phyloP scores from a whole-genome alignment of 2,888 invertebrate genomes.

The Luperina nickerlii region DNA sequence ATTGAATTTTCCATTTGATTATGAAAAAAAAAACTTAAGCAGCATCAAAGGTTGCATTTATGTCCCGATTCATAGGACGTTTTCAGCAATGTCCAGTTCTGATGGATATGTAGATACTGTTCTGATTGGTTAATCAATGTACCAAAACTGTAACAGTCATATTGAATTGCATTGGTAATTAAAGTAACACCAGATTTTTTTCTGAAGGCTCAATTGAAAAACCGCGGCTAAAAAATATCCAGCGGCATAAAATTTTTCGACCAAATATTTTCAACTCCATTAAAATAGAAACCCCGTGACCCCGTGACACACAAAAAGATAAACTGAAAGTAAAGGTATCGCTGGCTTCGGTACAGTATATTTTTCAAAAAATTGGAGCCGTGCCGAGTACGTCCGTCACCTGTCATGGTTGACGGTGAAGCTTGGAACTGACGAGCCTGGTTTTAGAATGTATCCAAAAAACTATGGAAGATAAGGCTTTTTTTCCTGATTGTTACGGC shows the following conservation, averaged over 20 bases:
- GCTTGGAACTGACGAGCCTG: constrained; percentile 44
- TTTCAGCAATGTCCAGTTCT: neutral
- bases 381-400: constrained; percentile 46
- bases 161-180: too few species aligned
- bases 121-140: neutral
- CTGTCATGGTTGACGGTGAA: constrained; percentile 46
- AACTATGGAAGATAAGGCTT: constrained; percentile 8
- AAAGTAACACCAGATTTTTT: neutral
- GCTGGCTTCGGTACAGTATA: constrained; percentile 19
- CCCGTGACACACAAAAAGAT: constrained; percentile 30
- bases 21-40: too few species aligned
- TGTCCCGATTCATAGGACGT: too few species aligned
- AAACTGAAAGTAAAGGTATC: constrained; percentile 36
- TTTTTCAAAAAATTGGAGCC: constrained; percentile 51
- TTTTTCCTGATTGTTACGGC: constrained; percentile 4
- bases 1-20: too few species aligned
- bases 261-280: neutral
- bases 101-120: neutral
- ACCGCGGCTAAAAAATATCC: neutral
- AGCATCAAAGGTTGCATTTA: too few species aligned
- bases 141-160: neutral
- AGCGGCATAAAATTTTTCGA: neutral
- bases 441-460: constrained; percentile 25
- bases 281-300: constrained; percentile 23
- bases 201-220: neutral